Evolutionary conservation across 2,797 vertebrate genomes (phyloP).

Genomic region (Epinephelus malabaricus): DNA sequence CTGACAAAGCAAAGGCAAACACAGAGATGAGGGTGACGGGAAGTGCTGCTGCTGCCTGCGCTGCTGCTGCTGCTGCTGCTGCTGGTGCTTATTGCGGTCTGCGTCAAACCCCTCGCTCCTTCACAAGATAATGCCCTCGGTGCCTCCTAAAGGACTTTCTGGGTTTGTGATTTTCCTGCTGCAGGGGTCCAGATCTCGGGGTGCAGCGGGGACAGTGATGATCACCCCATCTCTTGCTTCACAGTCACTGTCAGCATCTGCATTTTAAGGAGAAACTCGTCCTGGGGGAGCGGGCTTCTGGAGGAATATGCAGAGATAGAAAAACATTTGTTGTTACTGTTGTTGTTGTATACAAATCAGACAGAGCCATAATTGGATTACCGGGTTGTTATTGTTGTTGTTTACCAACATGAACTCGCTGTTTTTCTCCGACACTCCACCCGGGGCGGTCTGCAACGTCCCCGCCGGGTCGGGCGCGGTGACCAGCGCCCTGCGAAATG

Average conservation of each 20-base stretch:
- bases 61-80: background rate
- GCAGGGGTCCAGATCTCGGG: constrained; percentile 48
- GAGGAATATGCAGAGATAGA: constrained; percentile 66
- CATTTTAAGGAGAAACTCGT: constrained; percentile 64
- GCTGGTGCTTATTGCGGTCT: constrained; percentile 65
- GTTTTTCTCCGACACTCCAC: constrained; percentile 87
- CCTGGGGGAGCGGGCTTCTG: constrained; percentile 39
- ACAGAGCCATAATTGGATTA: constrained; percentile 50
- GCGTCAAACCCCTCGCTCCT: constrained; percentile 72
- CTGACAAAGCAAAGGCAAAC: constrained; percentile 51
- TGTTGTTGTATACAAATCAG: constrained; percentile 37
- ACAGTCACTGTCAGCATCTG: constrained; percentile 63
- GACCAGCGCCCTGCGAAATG: constrained; percentile 93
- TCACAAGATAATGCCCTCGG: constrained; percentile 72
- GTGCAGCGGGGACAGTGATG: constrained; percentile 66
- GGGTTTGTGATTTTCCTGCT: constrained; percentile 32
- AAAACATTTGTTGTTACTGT: constrained; percentile 20
- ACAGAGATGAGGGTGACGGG: constrained; percentile 63
- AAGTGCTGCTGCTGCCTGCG: constrained; percentile 17
- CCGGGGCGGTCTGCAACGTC: constrained; percentile 67
- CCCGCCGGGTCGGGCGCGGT: constrained; percentile 81
- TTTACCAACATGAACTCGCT: constrained; percentile 86
- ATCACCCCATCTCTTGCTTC: constrained; percentile 51
- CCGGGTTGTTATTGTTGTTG: constrained; percentile 21
- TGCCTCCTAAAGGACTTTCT: constrained; percentile 60